Evolutionary conservation across 1,140 invertebrate species (phyloP).

Genomic region (Drosophila dunni): DNA sequence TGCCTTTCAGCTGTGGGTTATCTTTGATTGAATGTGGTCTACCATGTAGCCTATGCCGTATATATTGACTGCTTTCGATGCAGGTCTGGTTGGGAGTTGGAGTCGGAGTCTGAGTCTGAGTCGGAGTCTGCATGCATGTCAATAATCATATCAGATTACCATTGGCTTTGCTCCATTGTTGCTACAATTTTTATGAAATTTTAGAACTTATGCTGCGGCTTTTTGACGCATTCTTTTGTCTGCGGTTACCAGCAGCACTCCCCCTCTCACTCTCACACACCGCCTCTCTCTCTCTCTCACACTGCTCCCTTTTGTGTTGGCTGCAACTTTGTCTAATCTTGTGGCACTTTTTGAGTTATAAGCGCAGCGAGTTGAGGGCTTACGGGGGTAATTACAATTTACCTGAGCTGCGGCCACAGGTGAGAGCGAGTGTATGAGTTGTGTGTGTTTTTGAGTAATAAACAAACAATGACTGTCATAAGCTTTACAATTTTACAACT

Average conservation of each 20-base stretch:
- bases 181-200: slow-evolving; percentile 83
- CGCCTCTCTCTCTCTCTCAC: neutral
- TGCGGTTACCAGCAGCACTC: slow-evolving; percentile 41
- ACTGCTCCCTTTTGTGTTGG: neutral
- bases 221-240: slow-evolving; percentile 77
- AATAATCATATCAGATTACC: slow-evolving; percentile 84
- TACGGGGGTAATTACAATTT: slow-evolving; percentile 14
- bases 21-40: slow-evolving; percentile 48
- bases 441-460: neutral
- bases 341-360: neutral
- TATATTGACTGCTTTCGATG: slow-evolving; percentile 24
- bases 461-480: slow-evolving; percentile 19
- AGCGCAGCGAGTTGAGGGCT: neutral
- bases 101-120: neutral
- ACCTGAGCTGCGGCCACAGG: slow-evolving; percentile 5
- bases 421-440: neutral
- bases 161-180: slow-evolving; percentile 78
- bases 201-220: slow-evolving; percentile 82
- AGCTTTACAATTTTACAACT: slow-evolving; percentile 23
- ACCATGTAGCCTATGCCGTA: slow-evolving; percentile 9
- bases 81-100: slow-evolving; percentile 15
- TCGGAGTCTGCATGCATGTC: slow-evolving; percentile 68
- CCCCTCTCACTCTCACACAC: neutral
- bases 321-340: slow-evolving; percentile 39
- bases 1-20: slow-evolving; percentile 69